phyloP scores from a whole-genome alignment of 2,888 invertebrate genomes.

The Torymus aiolomorphi region DNA sequence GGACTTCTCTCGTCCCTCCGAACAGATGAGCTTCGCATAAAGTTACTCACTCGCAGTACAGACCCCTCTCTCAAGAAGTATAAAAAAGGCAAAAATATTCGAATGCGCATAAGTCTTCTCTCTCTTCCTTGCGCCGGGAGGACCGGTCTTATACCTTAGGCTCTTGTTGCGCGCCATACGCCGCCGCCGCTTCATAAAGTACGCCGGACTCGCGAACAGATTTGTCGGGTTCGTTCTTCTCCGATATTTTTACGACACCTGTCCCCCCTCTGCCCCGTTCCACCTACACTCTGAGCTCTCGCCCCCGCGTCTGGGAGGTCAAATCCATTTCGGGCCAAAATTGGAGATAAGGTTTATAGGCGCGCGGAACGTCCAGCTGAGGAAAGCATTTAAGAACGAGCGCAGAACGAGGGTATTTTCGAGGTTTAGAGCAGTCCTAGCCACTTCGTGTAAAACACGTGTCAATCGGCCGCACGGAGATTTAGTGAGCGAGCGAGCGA shows the following conservation, averaged over 20 bases:
- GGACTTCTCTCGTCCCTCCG: slow-evolving; percentile 3
- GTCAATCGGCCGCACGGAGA: slow-evolving; percentile 43
- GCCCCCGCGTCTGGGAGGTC: slow-evolving; percentile 63
- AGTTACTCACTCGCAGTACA: slow-evolving; percentile 7
- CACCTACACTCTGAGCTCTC: not conserved
- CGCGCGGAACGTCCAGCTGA: slow-evolving; percentile 48
- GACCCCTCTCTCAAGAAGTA: not conserved
- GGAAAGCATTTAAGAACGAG: slow-evolving; percentile 3
- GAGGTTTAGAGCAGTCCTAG: slow-evolving; percentile 1
- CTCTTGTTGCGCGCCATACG: not conserved
- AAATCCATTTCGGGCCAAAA: slow-evolving; percentile 71
- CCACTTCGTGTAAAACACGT: slow-evolving; percentile 14
- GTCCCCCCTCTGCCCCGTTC: slow-evolving; percentile 28
- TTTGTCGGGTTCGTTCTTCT: slow-evolving; percentile 60
- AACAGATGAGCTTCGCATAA: slow-evolving; percentile 48
- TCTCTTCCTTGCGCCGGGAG: slow-evolving; percentile 5
- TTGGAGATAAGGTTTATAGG: slow-evolving; percentile 71
- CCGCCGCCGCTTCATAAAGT: slow-evolving; percentile 45
- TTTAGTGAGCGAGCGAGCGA: slow-evolving; percentile 36
- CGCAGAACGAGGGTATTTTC: not conserved
- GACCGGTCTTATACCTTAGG: slow-evolving; percentile 48
- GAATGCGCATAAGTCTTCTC: slow-evolving; percentile 52
- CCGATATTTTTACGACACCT: slow-evolving; percentile 64
- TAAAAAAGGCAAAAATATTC: slow-evolving; percentile 51
- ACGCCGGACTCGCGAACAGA: slow-evolving; percentile 52